Evolutionary conservation across 37 sponge, comb jelly and placozoan species (phyloP).

Genomic region (Corticium candelabrum): DNA sequence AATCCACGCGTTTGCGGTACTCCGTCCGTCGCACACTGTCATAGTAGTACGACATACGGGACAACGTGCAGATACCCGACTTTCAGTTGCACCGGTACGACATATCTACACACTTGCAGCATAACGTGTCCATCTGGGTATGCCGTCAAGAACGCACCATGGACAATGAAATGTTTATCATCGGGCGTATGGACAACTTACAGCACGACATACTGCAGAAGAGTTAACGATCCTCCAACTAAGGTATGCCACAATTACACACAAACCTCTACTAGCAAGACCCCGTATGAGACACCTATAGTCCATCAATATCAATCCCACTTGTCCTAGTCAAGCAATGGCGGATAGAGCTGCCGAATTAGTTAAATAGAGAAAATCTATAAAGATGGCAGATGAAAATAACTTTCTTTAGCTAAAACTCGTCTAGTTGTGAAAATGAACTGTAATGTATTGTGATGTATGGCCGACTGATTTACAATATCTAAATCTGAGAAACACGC

Average conservation of each 20-base stretch:
- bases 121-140: not conserved
- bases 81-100: not conserved
- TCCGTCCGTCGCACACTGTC: not conserved
- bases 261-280: too few species aligned
- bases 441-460: too few species aligned
- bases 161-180: not conserved
- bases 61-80: not conserved
- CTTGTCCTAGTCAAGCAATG: too few species aligned
- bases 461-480: too few species aligned
- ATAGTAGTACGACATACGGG: not conserved
- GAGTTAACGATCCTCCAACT: not conserved
- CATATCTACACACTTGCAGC: not conserved
- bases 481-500: too few species aligned
- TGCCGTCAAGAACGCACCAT: not conserved
- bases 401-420: too few species aligned
- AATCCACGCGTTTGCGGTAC: not conserved
- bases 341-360: too few species aligned
- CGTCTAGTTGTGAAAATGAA: too few species aligned
- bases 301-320: too few species aligned
- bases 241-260: not conserved
- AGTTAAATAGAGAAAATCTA: too few species aligned
- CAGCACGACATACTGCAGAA: not conserved
- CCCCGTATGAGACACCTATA: too few species aligned
- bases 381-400: too few species aligned
- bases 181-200: not conserved